Conservation (phyloP, 2,888 invertebrate genomes). For the Apodemia hepburni region DNA sequence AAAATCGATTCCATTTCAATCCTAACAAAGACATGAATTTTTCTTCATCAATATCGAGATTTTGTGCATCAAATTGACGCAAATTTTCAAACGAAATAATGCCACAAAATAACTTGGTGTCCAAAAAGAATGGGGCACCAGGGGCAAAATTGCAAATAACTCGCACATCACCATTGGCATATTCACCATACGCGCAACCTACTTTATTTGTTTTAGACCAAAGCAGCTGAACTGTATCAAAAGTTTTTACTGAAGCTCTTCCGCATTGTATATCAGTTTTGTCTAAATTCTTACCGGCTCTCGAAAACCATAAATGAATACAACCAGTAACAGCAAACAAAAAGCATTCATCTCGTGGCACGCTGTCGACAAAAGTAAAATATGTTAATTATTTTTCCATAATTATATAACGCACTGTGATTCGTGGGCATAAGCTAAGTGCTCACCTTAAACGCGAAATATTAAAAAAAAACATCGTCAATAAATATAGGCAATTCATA, state of each 20-base stretch:
- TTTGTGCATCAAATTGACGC: too few relatives aligned
- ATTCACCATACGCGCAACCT: constrained; percentile 59
- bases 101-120: too few relatives aligned
- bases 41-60: too few relatives aligned
- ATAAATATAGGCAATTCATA: too few relatives aligned
- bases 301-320: constrained; percentile 60
- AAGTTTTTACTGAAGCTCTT: constrained; percentile 47
- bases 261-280: constrained; percentile 57
- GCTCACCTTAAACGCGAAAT: too few relatives aligned
- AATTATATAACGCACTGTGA: too few relatives aligned
- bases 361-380: constrained; percentile 41
- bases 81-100: too few relatives aligned
- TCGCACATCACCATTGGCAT: constrained; percentile 49
- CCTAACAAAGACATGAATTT: too few relatives aligned
- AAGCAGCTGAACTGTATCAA: constrained; percentile 55
- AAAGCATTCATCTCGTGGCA: constrained; percentile 58
- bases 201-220: constrained; percentile 65
- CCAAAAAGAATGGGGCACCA: too few relatives aligned
- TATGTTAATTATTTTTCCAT: not conserved
- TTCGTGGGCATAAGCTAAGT: too few relatives aligned
- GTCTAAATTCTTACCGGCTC: constrained; percentile 46
- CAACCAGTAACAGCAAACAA: constrained; percentile 58
- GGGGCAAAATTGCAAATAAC: constrained; percentile 57
- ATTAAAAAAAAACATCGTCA: too few relatives aligned
- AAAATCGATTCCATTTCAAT: too few relatives aligned